These are phyloP conservation scores for Diabrotica balteata DNA, from an alignment of 2,888 invertebrate species.

Conservation along the genomic window DNA sequence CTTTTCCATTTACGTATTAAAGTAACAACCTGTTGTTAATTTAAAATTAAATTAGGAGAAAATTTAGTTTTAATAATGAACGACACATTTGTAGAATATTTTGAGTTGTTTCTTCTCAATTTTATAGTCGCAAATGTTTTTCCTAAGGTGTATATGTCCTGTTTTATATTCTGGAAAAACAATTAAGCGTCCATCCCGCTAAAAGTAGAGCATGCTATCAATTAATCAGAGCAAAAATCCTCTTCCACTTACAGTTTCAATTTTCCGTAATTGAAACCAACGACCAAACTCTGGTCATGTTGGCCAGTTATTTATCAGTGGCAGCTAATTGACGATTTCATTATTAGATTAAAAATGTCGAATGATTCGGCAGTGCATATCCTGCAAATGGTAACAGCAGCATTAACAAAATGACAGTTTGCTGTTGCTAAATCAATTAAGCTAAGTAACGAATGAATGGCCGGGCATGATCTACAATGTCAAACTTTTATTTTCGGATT, in stretches of 20 bases:
- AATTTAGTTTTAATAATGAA: too few species aligned
- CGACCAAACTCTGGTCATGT: slow-evolving; percentile 23
- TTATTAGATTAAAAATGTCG: slow-evolving; percentile 55
- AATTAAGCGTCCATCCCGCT: too few species aligned
- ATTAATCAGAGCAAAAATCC: slow-evolving; percentile 42
- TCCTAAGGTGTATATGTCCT: too few species aligned
- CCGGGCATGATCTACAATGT: slow-evolving; percentile 30
- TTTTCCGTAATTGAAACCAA: slow-evolving; percentile 52
- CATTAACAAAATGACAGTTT: slow-evolving; percentile 54
- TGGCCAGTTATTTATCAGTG: slow-evolving; percentile 46
- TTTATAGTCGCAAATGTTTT: too few species aligned
- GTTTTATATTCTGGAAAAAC: too few species aligned
- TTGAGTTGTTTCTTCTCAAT: too few species aligned
- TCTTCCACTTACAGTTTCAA: slow-evolving; percentile 54
- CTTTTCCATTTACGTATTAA: too few species aligned
- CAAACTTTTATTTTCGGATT: slow-evolving; percentile 30
- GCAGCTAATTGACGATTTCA: slow-evolving; percentile 53
- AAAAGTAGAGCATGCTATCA: neutral
- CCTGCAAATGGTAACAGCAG: slow-evolving; percentile 50
- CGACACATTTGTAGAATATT: too few species aligned
- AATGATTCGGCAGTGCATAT: slow-evolving; percentile 51
- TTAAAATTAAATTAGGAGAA: too few species aligned
- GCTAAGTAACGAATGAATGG: slow-evolving; percentile 48
- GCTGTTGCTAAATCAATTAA: slow-evolving; percentile 52
- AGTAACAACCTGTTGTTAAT: too few species aligned